phyloP scores from a whole-genome alignment of 2,797 vertebrate genomes.

The Gymnothorax reevesii region DNA sequence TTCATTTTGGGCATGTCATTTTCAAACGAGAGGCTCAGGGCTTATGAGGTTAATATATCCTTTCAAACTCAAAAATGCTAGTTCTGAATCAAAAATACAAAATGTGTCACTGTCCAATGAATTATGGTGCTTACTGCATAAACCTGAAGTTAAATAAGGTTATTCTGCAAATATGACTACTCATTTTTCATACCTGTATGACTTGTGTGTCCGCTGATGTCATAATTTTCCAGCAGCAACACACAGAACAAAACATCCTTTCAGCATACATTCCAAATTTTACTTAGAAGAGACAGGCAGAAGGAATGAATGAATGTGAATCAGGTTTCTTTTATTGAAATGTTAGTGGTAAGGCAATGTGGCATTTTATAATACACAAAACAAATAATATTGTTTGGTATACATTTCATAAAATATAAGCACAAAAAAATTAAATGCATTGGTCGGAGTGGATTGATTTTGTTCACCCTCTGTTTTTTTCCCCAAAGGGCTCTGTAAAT shows the following conservation, averaged over 20 bases:
- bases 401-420: slow-evolving; percentile 41
- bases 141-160: too few relatives aligned
- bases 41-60: too few relatives aligned
- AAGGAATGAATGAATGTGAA: slow-evolving; percentile 56
- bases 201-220: not conserved
- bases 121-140: too few relatives aligned
- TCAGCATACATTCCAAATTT: not conserved
- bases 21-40: too few relatives aligned
- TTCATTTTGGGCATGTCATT: too few relatives aligned
- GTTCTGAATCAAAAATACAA: too few relatives aligned
- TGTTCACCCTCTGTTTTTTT: slow-evolving; percentile 7
- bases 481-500: not conserved
- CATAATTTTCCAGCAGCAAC: not conserved
- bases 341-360: slow-evolving; percentile 73
- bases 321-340: slow-evolving; percentile 72
- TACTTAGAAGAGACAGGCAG: slow-evolving; percentile 17
- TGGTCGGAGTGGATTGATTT: slow-evolving; percentile 15
- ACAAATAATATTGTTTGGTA: slow-evolving; percentile 40
- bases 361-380: slow-evolving; percentile 51
- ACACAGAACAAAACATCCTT: not conserved
- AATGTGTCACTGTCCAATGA: too few relatives aligned
- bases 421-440: slow-evolving; percentile 16
- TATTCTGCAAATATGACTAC: not conserved
- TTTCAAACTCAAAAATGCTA: too few relatives aligned
- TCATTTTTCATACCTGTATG: not conserved